Conservation (phyloP, 2,113 vertebrate genomes). For the Sarotherodon lohbergeri region DNA sequence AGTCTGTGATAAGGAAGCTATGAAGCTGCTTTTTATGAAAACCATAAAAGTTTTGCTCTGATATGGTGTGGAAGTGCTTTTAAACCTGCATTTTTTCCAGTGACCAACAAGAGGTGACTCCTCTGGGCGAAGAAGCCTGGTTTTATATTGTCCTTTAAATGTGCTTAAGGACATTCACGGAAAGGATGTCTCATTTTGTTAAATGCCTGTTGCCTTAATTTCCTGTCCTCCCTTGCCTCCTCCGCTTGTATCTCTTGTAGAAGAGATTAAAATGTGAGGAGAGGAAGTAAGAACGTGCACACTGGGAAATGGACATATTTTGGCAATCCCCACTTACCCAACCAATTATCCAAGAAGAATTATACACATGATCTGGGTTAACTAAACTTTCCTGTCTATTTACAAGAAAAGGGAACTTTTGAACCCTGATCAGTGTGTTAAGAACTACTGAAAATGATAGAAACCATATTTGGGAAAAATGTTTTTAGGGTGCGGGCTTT, state of each 20-base stretch:
- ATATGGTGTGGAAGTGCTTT: neutral
- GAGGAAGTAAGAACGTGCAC: neutral
- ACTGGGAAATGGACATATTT: neutral
- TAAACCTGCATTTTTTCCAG: neutral
- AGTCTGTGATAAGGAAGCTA: neutral
- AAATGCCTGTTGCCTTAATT: accelerated
- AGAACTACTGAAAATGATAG: neutral
- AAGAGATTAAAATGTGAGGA: neutral
- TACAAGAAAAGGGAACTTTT: neutral
- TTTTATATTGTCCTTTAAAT: neutral
- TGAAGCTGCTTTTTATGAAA: neutral
- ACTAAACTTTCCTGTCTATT: neutral
- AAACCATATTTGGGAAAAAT: neutral
- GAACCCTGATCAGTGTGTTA: neutral
- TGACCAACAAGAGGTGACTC: accelerated
- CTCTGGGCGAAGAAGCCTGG: neutral
- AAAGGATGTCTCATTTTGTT: neutral
- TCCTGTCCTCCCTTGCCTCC: neutral
- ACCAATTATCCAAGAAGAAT: neutral
- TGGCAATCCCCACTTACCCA: neutral
- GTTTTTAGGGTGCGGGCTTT: neutral
- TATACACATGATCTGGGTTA: neutral
- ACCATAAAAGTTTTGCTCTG: neutral
- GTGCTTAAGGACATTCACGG: neutral
- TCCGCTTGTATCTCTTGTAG: neutral